Conservation (phyloP, 2,888 invertebrate species). For the Drosophila rellima region DNA sequence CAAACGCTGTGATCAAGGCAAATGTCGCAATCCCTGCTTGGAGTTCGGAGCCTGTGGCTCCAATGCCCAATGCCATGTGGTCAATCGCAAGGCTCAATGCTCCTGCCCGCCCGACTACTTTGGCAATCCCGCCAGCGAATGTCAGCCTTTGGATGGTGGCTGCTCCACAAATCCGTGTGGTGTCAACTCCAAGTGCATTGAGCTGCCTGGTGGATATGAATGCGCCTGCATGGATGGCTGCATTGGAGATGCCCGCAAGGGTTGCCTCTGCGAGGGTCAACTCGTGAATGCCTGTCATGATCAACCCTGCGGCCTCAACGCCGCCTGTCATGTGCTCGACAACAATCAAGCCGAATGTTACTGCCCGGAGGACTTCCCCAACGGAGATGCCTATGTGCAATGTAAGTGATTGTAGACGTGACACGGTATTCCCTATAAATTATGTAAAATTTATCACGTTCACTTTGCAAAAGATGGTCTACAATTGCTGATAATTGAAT, state of each 20-base stretch:
- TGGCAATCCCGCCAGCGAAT: slow-evolving; percentile 90
- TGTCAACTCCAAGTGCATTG: slow-evolving; percentile 92
- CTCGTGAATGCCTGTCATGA: slow-evolving; percentile 91
- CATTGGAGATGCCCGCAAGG: slow-evolving; percentile 92
- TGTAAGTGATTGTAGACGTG: slow-evolving; percentile 89
- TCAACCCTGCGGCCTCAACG: slow-evolving; percentile 93
- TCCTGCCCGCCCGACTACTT: slow-evolving; percentile 91
- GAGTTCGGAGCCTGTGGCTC: slow-evolving; percentile 92
- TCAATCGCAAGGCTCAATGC: slow-evolving; percentile 91
- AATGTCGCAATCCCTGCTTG: slow-evolving; percentile 94
- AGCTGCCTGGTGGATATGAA: slow-evolving; percentile 91
- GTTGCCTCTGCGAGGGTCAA: slow-evolving; percentile 91
- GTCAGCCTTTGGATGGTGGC: slow-evolving; percentile 89
- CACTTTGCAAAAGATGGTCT: background rate
- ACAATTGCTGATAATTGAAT: background rate
- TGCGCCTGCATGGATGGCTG: slow-evolving; percentile 93
- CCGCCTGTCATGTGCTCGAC: slow-evolving; percentile 91
- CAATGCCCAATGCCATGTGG: slow-evolving; percentile 94
- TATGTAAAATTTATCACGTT: background rate
- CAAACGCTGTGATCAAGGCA: slow-evolving; percentile 91
- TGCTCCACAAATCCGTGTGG: slow-evolving; percentile 94
- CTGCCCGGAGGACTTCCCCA: slow-evolving; percentile 93
- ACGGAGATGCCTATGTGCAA: slow-evolving; percentile 94
- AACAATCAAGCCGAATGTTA: slow-evolving; percentile 91
- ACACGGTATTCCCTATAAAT: too few relatives aligned